Conservation (phyloP, 2,113 vertebrate genomes). For the Leptosomus discolor region DNA sequence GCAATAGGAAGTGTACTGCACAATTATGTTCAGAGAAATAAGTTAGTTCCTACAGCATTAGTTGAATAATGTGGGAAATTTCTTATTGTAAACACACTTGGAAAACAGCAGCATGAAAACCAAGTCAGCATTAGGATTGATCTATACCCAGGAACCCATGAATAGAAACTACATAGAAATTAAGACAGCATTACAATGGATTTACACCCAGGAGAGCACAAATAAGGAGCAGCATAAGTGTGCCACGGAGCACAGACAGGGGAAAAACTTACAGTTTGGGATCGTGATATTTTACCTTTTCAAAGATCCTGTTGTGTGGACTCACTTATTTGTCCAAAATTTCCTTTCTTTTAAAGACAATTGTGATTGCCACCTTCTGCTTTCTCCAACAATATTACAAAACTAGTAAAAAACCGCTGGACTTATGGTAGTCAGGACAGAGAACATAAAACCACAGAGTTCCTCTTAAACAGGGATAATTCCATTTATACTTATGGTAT, state of each 20-base stretch:
- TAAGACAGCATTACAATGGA: not conserved
- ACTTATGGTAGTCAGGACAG: not conserved
- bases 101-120: not conserved
- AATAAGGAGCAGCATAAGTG: not conserved
- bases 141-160: not conserved
- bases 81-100: not conserved
- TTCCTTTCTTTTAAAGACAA: not conserved
- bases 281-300: not conserved
- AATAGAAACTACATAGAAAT: not conserved
- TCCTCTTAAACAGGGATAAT: not conserved
- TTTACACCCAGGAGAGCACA: not conserved
- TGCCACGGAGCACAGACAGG: fast-evolving
- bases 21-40: not conserved
- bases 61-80: not conserved
- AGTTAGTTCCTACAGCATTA: not conserved
- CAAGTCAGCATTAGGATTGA: not conserved
- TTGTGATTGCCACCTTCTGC: not conserved
- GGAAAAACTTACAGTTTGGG: not conserved
- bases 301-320: not conserved
- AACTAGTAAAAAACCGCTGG: not conserved
- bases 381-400: not conserved
- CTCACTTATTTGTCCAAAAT: not conserved
- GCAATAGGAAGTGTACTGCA: not conserved
- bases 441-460: not conserved
- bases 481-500: not conserved